Evolutionary conservation across 2,113 vertebrate species (phyloP), one percentile per base, ranked within the genome.

Genomic region (Edolisoma coerulescens): DNA sequence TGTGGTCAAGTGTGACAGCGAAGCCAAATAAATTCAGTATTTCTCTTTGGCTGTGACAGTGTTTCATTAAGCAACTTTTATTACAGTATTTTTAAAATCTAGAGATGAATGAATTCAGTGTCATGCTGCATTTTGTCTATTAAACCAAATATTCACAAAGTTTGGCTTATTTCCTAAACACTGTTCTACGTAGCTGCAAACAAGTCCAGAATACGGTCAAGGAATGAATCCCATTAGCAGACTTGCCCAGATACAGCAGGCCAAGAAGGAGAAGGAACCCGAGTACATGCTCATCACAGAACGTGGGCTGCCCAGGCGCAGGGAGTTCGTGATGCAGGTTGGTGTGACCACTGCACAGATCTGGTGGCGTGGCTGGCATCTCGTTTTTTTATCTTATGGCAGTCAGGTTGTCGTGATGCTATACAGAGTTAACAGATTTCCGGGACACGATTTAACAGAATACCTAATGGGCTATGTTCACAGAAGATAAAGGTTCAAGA

Each of bases 261-360:
- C 99, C 42, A 99, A 99, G 89, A 99, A 99, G 97, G 99, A 99
- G 95, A 99, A 99, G 96, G 99, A 99, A 61, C 99, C 99, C 0
- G 99, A 99, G 93, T 99, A 99, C 96, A 95, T 97, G 95, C 98
- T 99, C 27, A 98, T 99, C 91, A 99, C 99, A 6, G 99, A 99
- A 95, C 98, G 99, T 45, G 99, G 99, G 44, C 98, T 99, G 63
- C 99, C 99, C 1, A 97, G 99, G 50, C 99, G 99, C 96, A 98
- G 99, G 90, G 99, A 99, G 97, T 99, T 99, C 30, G 98, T 99
- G 91, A 99, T 99, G 99, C 99, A 99, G 99, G 99, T 99, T 82
- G 97, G 97, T 96, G 33, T 39, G n/a, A 13, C 56, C 28, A 35
- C 15, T 49, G 65, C 32, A 39, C 47, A 78, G 16, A 6, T 10